These are phyloP conservation scores for Coleophora flavipennella DNA, from an alignment of 2,888 invertebrate genomes.

Conservation along the genomic window DNA sequence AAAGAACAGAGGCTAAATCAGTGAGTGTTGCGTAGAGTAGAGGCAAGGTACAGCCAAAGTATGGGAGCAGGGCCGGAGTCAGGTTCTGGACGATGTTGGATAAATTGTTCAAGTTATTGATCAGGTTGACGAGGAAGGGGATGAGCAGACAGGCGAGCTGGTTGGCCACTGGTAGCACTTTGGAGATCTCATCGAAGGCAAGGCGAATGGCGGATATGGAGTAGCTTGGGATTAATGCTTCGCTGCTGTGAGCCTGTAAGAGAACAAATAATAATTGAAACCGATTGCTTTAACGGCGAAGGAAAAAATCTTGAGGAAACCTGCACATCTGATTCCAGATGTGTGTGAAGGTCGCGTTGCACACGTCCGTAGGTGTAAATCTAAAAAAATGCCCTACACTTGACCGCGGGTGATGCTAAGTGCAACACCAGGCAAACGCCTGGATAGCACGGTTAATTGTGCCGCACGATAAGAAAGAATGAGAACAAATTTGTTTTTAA, in stretches of 20 bases:
- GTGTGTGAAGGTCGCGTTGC: too few species aligned
- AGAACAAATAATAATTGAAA: slow-evolving; percentile 3
- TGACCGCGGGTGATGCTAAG: too few species aligned
- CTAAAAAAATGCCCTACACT: too few species aligned
- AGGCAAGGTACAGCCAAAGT: slow-evolving; percentile 58
- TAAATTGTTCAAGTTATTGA: slow-evolving; percentile 58
- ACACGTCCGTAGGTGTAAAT: too few species aligned
- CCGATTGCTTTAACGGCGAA: too few species aligned
- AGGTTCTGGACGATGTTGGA: slow-evolving; percentile 62
- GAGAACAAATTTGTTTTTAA: too few species aligned
- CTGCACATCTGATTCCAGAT: too few species aligned
- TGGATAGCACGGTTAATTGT: too few species aligned
- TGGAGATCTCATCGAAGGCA: slow-evolving; percentile 57
- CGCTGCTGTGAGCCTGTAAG: slow-evolving; percentile 35
- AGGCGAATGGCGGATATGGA: slow-evolving; percentile 53
- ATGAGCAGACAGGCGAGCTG: slow-evolving; percentile 52
- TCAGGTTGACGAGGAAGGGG: slow-evolving; percentile 56
- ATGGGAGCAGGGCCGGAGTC: slow-evolving; percentile 55
- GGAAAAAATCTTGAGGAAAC: too few species aligned
- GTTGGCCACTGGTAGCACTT: slow-evolving; percentile 51
- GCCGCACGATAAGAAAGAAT: too few species aligned
- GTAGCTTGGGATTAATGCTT: slow-evolving; percentile 61
- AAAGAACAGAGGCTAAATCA: slow-evolving; percentile 55
- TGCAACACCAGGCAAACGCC: too few species aligned
- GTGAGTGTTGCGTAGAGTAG: slow-evolving; percentile 56